Base-by-base conservation (phyloP, 2,113 vertebrate species). In the Rhinoderma darwinii region DNA sequence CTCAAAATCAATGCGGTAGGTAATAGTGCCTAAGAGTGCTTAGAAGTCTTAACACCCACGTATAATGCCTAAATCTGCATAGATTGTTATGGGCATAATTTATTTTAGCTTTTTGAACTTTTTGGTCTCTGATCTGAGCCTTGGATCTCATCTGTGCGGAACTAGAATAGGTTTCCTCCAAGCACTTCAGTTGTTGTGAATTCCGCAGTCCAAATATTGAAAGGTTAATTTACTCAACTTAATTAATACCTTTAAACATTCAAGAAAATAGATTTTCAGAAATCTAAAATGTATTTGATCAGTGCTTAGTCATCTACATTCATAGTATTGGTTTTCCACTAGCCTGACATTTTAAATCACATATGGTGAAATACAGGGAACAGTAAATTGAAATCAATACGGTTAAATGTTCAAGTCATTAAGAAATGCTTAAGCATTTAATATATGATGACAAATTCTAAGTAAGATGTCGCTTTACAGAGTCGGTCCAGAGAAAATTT, bases 341-440 rank as follows among this genome's bases (percentile, higher is more conserved):
- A 4, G 47, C 30, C 39, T 75, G 2, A 84, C 4, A 25, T 56
- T 51, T 56, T 41, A 84, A 84, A 84, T 84, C 47, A 39, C 63
- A 74, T 54, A 74, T 84, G 50, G 59, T 74, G 70, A 74, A 74
- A 59, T 84, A 73, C 51, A 73, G 37, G 51, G 70, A 41, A n/a
- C n/a, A 84, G 70, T 75, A 35, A 75, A 75, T 51, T 59, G 50
- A 84, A 84, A 84, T 84, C 83, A 74, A 84, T 84, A 61, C 54
- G 35, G 37, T 59, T 75, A 70, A 83, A 74, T 74, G 43, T 51
- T 44, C 25, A 59, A 59, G 83, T 59, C 68, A 84, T 75, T 75
- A 84, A 84, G 44, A 74, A 37, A 59, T 75, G 50, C 51, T 59
- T 84, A 74, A 84, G 50, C 17, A 61, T 84, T 22, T 84, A 84